phyloP scores from a whole-genome alignment of 1,140 invertebrate species.

The Planococcus citri region DNA sequence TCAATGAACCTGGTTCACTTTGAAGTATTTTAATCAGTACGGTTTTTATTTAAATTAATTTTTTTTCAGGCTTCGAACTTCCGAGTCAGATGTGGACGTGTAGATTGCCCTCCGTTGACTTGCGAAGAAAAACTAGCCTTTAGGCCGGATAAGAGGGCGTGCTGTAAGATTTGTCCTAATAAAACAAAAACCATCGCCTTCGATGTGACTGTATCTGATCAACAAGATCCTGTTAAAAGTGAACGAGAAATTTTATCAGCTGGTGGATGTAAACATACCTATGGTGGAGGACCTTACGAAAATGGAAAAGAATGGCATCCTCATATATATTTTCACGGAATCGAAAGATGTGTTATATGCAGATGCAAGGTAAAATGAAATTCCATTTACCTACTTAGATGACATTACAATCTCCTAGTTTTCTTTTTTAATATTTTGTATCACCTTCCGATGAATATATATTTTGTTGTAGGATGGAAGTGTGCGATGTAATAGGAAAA shows the following conservation, averaged over 20 bases:
- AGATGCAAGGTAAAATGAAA: conserved; percentile 59
- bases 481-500: conserved; percentile 60
- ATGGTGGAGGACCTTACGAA: conserved; percentile 47
- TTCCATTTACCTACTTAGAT: conserved; percentile 22
- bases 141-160: conserved; percentile 57
- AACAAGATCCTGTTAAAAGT: conserved; percentile 25
- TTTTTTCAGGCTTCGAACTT: conserved; percentile 42
- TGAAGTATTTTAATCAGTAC: not conserved
- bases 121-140: conserved; percentile 58
- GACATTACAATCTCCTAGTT: too few species aligned
- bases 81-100: conserved; percentile 58
- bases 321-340: conserved; percentile 62
- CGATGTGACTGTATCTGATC: conserved; percentile 21
- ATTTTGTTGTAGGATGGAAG: conserved; percentile 65
- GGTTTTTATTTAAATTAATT: not conserved
- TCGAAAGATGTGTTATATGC: conserved; percentile 74
- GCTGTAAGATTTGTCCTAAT: conserved; percentile 57
- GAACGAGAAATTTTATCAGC: conserved; percentile 51
- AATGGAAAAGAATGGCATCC: conserved; percentile 81
- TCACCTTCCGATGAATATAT: too few species aligned
- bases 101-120: conserved; percentile 54
- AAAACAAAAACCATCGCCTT: not conserved
- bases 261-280: conserved; percentile 63
- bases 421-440: too few species aligned
- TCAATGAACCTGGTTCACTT: not conserved